A percentile compares a stretch with the other conserved stretches of the same genome.
Evolutionary conservation across 1,140 invertebrate genomes (phyloP).

Genomic region (Cecropterus lyciades): DNA sequence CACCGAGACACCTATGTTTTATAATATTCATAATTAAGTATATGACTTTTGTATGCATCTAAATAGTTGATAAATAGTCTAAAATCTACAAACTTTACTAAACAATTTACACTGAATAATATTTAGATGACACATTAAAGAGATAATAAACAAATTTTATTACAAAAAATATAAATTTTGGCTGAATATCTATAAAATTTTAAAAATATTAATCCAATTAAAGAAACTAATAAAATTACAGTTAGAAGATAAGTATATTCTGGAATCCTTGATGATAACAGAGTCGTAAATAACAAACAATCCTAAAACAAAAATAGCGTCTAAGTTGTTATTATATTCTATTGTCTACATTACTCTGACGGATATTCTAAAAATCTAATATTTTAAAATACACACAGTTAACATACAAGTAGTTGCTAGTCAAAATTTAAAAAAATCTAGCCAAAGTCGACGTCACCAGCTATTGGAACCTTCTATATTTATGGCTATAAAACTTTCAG

Average conservation of each 20-base stretch:
- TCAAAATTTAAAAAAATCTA: conserved; percentile 7
- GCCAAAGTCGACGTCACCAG: conserved; percentile 26
- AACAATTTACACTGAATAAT: too few relatives aligned
- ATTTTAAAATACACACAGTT: background rate
- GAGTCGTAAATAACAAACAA: background rate
- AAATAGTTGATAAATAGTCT: too few relatives aligned
- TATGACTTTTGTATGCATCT: background rate
- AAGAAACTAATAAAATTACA: conserved; percentile 2
- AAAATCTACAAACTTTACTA: too few relatives aligned
- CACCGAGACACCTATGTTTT: conserved; percentile 72
- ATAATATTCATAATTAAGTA: background rate
- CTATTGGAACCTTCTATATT: conserved; percentile 23
- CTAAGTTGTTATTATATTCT: conserved; percentile 14
- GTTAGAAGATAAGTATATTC: too few relatives aligned
- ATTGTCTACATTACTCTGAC: conserved; percentile 13
- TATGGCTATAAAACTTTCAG: conserved; percentile 19
- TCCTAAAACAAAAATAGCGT: background rate
- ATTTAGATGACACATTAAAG: too few relatives aligned
- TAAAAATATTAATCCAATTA: too few relatives aligned
- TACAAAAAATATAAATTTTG: too few relatives aligned
- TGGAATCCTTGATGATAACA: background rate
- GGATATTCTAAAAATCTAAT: conserved; percentile 9
- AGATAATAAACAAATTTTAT: too few relatives aligned
- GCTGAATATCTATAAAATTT: too few relatives aligned
- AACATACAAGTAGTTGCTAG: conserved; percentile 11